Percentiles rank a stretch among this genome's conserved stretches.
phyloP scores from a whole-genome alignment of 53 echinoderm and acorn worm species.

The Paelopatides confundens region DNA sequence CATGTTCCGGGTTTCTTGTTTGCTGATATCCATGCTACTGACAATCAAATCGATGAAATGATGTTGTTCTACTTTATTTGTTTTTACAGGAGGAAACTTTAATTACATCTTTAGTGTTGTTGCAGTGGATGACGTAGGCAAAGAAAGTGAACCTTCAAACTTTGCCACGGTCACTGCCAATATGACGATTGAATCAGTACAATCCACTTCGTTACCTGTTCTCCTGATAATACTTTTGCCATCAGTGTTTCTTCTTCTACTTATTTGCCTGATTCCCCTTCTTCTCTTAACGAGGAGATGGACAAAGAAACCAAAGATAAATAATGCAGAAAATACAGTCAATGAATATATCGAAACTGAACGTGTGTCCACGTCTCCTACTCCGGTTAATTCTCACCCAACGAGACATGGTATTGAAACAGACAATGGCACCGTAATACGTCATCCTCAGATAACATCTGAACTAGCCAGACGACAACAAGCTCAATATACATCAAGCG shows the following conservation, averaged over 20 bases:
- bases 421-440: background rate
- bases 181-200: background rate
- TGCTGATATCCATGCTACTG: no score
- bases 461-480: background rate
- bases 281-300: background rate
- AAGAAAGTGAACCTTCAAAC: conserved; percentile 68
- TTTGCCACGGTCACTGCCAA: conserved; percentile 61
- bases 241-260: background rate
- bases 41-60: no score
- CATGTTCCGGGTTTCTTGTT: no score
- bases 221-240: background rate
- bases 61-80: background rate
- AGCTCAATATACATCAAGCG: background rate
- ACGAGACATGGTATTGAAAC: background rate
- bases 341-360: background rate
- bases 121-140: conserved; percentile 70
- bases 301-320: background rate
- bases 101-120: conserved; percentile 70
- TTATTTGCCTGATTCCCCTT: background rate
- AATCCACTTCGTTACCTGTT: background rate
- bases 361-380: background rate
- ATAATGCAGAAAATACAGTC: no score
- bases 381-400: background rate
- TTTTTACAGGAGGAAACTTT: conserved; percentile 60
- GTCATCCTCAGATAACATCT: background rate